These are phyloP conservation scores for Entomobrya multifasciata DNA, from an alignment of 2,888 invertebrate species.

Conservation along the genomic window DNA sequence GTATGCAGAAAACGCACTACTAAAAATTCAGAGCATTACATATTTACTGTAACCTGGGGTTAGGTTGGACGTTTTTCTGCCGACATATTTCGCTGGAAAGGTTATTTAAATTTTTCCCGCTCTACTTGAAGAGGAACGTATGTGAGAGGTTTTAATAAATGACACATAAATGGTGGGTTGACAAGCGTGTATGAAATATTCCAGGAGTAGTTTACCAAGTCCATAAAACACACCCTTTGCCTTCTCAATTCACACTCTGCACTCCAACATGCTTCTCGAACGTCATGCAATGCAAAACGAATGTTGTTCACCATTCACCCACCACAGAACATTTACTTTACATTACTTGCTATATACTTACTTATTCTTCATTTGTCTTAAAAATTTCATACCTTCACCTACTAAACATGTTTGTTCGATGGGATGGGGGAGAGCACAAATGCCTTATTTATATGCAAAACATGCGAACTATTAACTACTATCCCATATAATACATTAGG, in stretches of 20 bases:
- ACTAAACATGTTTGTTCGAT: too few relatives aligned
- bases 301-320: too few relatives aligned
- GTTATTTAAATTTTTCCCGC: constrained; percentile 51
- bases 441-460: background rate
- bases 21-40: too few relatives aligned
- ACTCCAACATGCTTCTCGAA: too few relatives aligned
- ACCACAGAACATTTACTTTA: too few relatives aligned
- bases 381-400: constrained; percentile 22
- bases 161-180: constrained; percentile 62
- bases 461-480: constrained; percentile 4
- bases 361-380: constrained; percentile 18
- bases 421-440: background rate
- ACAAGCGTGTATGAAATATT: constrained; percentile 66
- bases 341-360: background rate
- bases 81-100: too few relatives aligned
- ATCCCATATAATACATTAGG: background rate
- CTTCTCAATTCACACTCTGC: constrained; percentile 38
- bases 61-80: too few relatives aligned
- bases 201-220: constrained; percentile 53
- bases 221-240: constrained; percentile 64
- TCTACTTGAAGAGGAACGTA: constrained; percentile 4
- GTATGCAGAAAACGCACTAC: too few relatives aligned
- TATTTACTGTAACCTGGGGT: too few relatives aligned
- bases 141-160: constrained; percentile 58
- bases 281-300: constrained; percentile 33